Base-by-base conservation (phyloP, 2,113 vertebrate species). In the Brevimyrus niger region DNA sequence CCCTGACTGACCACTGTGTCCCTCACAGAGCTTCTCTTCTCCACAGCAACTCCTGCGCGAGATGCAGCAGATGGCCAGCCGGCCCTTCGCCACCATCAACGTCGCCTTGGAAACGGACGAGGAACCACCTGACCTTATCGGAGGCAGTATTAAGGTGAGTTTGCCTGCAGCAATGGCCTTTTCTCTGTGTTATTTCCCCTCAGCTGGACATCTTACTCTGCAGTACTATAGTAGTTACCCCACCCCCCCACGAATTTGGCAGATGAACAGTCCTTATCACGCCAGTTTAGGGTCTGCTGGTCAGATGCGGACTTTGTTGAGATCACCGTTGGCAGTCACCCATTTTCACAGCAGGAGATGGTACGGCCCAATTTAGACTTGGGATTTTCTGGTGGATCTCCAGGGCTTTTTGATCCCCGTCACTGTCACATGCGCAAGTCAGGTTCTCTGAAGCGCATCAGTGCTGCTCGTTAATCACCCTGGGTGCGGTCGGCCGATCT, bases 31-130 rank as follows among this genome's bases (percentile, higher is more conserved):
- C 90, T 93, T 89, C 94, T 88, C 94, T 94, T 93, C 92, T 86
- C 90, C 91, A 44, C 91, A 99, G 98, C 98, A 99, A 99, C 97
- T 99, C 88, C 97, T 99, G 89, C 97, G 98, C 55, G 98, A 99
- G 97, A 99, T 99, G 98, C 98, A 99, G 91, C 98, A 99, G 97
- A 99, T 99, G 98, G 98, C 98, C 89, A 99, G 98, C 92, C 97
- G 98, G 90, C 98, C 98, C 92, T 99, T 99, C 89, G 98, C 98
- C 93, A 99, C 98, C 90, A 97, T 99, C 95, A 99, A 99, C 65
- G 98, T 99, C 91, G 98, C 98, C 95, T 96, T 99, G 96, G 98
- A 99, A 96, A 97, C 96, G 90, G 98, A 99, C 80, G 98, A 99
- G 89, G 98, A 99, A 93, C 98, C 98, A 0, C 98, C 98, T 46